Evolutionary conservation across 2,888 invertebrate species (phyloP).

Genomic region (Adineta ricciae): DNA sequence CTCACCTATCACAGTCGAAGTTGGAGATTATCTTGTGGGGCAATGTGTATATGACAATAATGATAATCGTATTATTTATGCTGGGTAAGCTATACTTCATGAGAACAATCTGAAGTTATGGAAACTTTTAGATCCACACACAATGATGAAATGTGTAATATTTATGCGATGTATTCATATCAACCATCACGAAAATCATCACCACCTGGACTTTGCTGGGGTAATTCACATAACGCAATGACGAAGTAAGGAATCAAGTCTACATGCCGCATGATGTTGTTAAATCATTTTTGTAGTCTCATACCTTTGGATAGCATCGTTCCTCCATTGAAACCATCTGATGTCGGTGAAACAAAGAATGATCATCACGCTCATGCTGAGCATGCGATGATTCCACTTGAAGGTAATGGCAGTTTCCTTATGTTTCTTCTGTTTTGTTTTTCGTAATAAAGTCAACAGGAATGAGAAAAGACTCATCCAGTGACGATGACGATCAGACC

Average conservation of each 20-base stretch:
- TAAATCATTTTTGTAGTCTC: background rate
- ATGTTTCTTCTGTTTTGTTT: background rate
- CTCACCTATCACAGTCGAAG: background rate
- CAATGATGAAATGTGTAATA: conserved; percentile 51
- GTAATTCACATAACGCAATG: background rate
- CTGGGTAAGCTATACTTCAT: background rate
- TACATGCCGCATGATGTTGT: background rate
- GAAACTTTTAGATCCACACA: conserved; percentile 40
- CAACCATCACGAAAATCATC: background rate
- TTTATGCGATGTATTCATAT: conserved; percentile 50
- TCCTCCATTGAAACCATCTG: background rate
- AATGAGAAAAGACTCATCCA: background rate
- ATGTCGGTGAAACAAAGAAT: background rate
- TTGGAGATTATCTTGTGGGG: conserved; percentile 30
- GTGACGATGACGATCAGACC: no score
- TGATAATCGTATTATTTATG: conserved; percentile 1
- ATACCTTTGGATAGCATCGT: background rate
- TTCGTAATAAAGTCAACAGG: background rate
- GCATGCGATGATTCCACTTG: background rate
- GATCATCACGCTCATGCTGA: background rate
- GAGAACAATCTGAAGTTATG: background rate
- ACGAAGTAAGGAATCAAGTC: background rate
- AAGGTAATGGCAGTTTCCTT: background rate
- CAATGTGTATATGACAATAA: conserved; percentile 31
- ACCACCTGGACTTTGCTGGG: background rate